phyloP scores from a whole-genome alignment of 2,888 invertebrate genomes.

The Cyclophora punctaria region DNA sequence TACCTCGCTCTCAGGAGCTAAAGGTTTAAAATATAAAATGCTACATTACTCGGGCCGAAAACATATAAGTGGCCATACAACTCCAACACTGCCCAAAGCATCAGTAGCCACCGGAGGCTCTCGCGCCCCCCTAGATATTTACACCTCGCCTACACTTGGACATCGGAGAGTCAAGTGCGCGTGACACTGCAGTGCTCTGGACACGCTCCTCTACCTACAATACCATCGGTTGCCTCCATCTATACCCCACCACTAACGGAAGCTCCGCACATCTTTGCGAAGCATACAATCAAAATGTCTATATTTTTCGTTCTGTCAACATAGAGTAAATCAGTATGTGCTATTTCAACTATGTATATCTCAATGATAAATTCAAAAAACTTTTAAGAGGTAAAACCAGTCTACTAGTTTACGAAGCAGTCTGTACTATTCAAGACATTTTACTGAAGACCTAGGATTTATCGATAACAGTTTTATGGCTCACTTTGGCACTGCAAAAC shows the following conservation, averaged over 20 bases:
- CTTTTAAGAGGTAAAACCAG: slow-evolving; percentile 66
- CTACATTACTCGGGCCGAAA: slow-evolving; percentile 68
- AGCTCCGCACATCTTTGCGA: slow-evolving; percentile 50
- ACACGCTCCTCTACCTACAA: slow-evolving; percentile 7
- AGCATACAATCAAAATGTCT: slow-evolving; percentile 37
- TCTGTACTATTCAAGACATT: slow-evolving; percentile 65
- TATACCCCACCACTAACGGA: slow-evolving; percentile 31
- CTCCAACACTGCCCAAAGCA: slow-evolving; percentile 43
- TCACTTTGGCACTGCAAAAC: slow-evolving; percentile 70
- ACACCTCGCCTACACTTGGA: slow-evolving; percentile 39
- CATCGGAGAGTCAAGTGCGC: slow-evolving; percentile 6
- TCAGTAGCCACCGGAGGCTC: slow-evolving; percentile 27
- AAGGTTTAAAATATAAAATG: slow-evolving; percentile 49
- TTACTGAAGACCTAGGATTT: slow-evolving; percentile 62
- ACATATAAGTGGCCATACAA: slow-evolving; percentile 72
- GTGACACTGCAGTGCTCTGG: slow-evolving; percentile 9
- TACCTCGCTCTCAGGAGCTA: slow-evolving; percentile 35
- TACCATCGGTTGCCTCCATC: slow-evolving; percentile 20
- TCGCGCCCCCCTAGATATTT: slow-evolving; percentile 25
- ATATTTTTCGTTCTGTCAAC: slow-evolving; percentile 42
- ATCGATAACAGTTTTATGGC: slow-evolving; percentile 64
- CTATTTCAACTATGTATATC: slow-evolving; percentile 56
- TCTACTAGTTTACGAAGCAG: slow-evolving; percentile 70
- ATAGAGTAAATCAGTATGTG: slow-evolving; percentile 49
- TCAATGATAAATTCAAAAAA: slow-evolving; percentile 52